Percentiles rank a stretch among this genome's conserved stretches.
Conservation (phyloP, 2,113 vertebrate genomes). For the Otis tarda region DNA sequence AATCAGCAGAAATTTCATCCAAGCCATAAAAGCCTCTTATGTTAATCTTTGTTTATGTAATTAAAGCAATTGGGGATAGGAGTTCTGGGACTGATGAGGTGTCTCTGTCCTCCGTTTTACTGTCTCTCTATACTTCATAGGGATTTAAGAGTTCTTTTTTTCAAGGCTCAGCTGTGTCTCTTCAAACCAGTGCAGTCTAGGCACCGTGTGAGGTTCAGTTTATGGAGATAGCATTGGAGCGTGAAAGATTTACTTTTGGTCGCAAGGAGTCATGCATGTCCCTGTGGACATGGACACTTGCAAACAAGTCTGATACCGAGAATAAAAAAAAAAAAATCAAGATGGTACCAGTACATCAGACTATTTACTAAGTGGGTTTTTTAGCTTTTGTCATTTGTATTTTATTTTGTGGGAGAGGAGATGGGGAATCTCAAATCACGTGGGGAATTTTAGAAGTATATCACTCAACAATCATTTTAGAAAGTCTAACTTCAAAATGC, state of each 20-base stretch:
- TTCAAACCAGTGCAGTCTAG: conserved; percentile 34
- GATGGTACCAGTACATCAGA: conserved; percentile 53
- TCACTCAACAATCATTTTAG: conserved; percentile 65
- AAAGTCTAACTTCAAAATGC: conserved; percentile 65
- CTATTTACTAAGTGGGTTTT: conserved; percentile 25
- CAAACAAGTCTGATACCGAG: conserved; percentile 45
- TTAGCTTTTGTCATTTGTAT: conserved; percentile 54
- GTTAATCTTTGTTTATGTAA: conserved; percentile 65
- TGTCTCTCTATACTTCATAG: conserved; percentile 41
- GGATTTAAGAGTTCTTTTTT: conserved; percentile 37
- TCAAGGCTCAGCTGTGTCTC: conserved; percentile 56
- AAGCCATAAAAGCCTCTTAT: conserved; percentile 72
- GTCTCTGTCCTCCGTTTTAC: conserved; percentile 25
- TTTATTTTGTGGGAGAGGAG: conserved; percentile 57
- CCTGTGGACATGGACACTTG: conserved; percentile 26
- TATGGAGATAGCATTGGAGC: conserved; percentile 27
- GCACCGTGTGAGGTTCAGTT: background rate
- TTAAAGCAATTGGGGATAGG: conserved; percentile 58
- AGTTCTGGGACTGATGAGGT: conserved; percentile 27
- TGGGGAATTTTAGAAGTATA: conserved; percentile 61
- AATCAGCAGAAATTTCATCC: conserved; percentile 64
- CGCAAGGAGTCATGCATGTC: background rate
- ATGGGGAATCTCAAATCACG: conserved; percentile 44
- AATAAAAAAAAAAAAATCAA: background rate
- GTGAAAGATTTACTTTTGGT: conserved; percentile 26